Evolutionary conservation across 2,888 invertebrate genomes (phyloP).

Genomic region (Gerris lacustris): DNA sequence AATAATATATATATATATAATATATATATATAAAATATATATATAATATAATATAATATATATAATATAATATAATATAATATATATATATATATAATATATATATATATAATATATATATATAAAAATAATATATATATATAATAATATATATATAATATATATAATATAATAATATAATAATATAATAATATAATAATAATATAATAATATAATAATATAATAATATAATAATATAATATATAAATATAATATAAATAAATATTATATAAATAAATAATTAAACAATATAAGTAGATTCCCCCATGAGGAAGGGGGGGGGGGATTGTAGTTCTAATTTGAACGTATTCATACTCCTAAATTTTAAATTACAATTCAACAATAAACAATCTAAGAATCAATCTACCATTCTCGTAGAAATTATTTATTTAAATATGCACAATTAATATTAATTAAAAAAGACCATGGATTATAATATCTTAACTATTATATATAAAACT

Average conservation of each 20-base stretch:
- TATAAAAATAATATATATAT: background rate
- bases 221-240: background rate
- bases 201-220: background rate
- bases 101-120: constrained; percentile 1
- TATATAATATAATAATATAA: background rate
- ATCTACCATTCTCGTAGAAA: no score
- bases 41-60: background rate
- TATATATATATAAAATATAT: background rate
- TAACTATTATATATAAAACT: no score
- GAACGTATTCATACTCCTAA: no score
- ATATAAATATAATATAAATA: background rate
- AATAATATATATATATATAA: background rate
- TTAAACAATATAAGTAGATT: no score
- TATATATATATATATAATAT: background rate
- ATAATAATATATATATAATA: constrained; percentile 1
- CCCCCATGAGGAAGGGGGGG: no score
- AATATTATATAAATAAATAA: background rate
- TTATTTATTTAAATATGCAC: no score
- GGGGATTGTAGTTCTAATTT: no score
- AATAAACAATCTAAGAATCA: no score
- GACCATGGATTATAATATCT: no score
- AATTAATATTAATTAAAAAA: no score
- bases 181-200: background rate
- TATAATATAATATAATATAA: background rate
- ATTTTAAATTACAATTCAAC: no score